A percentile compares a stretch with the other conserved stretches of the same genome.
These are phyloP conservation scores for Limnephilus marmoratus DNA, from an alignment of 2,888 invertebrate species.

Conservation along the genomic window DNA sequence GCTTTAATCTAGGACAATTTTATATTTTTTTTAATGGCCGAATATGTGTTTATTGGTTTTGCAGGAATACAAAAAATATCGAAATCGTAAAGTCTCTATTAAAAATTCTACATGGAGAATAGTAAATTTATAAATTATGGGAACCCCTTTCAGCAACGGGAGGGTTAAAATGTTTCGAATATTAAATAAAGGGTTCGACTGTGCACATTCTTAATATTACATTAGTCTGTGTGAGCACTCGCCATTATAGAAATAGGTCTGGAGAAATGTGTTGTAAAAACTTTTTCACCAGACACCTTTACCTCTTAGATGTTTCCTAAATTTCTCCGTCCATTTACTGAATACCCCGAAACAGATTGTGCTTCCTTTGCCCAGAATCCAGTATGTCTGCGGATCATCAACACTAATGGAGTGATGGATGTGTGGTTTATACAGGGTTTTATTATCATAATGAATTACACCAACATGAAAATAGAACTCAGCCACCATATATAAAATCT, in stretches of 20 bases:
- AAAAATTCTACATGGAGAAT: no score
- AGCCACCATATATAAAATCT: neutral
- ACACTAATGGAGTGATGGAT: slow-evolving; percentile 2
- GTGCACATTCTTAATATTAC: no score
- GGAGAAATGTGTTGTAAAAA: neutral
- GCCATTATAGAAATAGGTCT: neutral
- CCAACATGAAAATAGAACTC: neutral
- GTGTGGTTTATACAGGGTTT: neutral
- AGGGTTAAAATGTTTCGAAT: neutral
- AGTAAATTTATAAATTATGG: no score
- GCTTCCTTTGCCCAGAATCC: neutral
- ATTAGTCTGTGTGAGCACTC: no score
- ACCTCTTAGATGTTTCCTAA: neutral
- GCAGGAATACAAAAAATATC: no score
- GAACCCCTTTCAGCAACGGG: no score
- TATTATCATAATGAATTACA: neutral
- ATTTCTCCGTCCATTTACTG: neutral
- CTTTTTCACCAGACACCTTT: neutral
- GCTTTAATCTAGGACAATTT: no score
- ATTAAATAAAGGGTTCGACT: no score
- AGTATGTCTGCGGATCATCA: neutral
- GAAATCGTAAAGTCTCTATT: no score
- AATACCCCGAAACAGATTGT: neutral
- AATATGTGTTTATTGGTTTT: no score
- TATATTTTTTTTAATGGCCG: no score